A percentile compares a stretch with the other conserved stretches of the same genome.
phyloP scores from a whole-genome alignment of 2,888 invertebrate genomes.

The Parnassius orleans region DNA sequence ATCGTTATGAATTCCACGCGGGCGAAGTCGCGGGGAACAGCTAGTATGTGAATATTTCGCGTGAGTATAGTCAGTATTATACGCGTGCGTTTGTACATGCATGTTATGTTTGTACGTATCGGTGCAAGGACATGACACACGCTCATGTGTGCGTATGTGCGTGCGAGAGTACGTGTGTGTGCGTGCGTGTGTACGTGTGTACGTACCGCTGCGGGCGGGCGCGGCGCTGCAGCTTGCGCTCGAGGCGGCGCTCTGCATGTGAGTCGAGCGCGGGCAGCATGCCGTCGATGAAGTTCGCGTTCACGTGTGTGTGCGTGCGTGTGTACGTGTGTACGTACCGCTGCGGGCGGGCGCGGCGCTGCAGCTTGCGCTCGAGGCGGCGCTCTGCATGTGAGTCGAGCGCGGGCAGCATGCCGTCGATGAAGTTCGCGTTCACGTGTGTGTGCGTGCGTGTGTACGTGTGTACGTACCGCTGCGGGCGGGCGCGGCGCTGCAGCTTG shows the following conservation, averaged over 20 bases:
- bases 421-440: conserved; percentile 87
- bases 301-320: neutral
- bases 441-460: neutral
- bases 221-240: conserved; percentile 44
- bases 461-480: conserved; percentile 47
- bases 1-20: too few relatives aligned
- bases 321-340: conserved; percentile 38
- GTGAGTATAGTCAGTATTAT: too few relatives aligned
- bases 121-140: too few relatives aligned
- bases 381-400: conserved; percentile 46
- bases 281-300: conserved; percentile 96
- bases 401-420: conserved; percentile 85
- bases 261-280: conserved; percentile 59
- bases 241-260: conserved; percentile 44
- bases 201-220: conserved; percentile 48
- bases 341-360: conserved; percentile 43
- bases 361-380: conserved; percentile 47
- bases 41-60: too few relatives aligned
- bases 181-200: neutral
- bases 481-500: conserved; percentile 42
- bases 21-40: too few relatives aligned
- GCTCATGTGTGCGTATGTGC: too few relatives aligned
- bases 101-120: too few relatives aligned
- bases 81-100: too few relatives aligned
- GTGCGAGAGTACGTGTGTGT: too few relatives aligned